Evolutionary conservation across 2,888 invertebrate species (phyloP).

Genomic region (Stenichneumon culpator): DNA sequence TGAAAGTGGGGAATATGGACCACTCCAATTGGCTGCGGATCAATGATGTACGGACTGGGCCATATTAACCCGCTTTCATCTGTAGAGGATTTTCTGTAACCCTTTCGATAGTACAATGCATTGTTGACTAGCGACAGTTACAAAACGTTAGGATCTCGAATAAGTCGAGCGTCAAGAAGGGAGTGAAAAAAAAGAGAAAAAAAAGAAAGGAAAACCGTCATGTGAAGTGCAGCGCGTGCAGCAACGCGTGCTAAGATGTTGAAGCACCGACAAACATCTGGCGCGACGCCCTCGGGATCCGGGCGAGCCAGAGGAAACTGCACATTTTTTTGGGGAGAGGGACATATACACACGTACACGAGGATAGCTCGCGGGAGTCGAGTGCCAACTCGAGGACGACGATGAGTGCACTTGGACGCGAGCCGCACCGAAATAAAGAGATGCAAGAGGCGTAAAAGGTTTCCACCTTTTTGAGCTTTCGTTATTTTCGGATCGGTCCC

Average conservation of each 20-base stretch:
- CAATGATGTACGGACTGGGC: neutral
- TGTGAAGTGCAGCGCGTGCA: conserved; percentile 62
- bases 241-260: conserved; percentile 62
- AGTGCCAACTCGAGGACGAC: conserved; percentile 63
- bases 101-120: neutral
- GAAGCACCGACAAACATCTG: conserved; percentile 64
- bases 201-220: conserved; percentile 18
- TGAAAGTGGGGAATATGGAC: neutral
- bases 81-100: neutral
- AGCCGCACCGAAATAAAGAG: conserved; percentile 50
- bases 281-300: conserved; percentile 42
- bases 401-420: conserved; percentile 68
- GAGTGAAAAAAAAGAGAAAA: conserved; percentile 39
- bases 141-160: conserved; percentile 50
- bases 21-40: neutral
- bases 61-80: neutral
- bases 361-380: conserved; percentile 60
- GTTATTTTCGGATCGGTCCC: conserved; percentile 43
- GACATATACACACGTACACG: neutral
- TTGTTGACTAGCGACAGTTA: conserved; percentile 60
- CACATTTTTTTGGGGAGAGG: conserved; percentile 34
- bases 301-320: conserved; percentile 33
- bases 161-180: conserved; percentile 40
- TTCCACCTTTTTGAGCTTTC: conserved; percentile 72
- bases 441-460: conserved; percentile 72